Evolutionary conservation across 2,797 vertebrate species (phyloP), one percentile per base, ranked within the genome.

Genomic region (Diplodus puntazzo): DNA sequence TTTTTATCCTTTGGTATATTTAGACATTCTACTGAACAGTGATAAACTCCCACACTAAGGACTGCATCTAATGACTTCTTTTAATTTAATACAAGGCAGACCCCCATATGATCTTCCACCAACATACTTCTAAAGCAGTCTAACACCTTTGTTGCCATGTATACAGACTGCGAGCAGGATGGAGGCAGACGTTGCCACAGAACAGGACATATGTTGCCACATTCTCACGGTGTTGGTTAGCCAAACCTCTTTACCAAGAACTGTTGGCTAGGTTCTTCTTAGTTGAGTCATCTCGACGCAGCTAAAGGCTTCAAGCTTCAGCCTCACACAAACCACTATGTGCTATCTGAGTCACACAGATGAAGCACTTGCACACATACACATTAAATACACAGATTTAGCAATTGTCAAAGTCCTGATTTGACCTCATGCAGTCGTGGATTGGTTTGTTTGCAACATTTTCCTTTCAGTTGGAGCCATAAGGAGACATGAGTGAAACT

Each of bases 191-290:
- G 17, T 76, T 87, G 88, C 91, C 93, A 87, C 92, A 93, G 90
- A 89, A 91, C 83, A 88, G 88, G 82, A 91, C 90, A 89, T 63
- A 73, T 60, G 63, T 86, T 87, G 87, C 90, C 93, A 92, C 88
- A 93, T 90, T 92, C 92, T 88, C 93, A 93, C 87, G 69, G 85
- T 89, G 83, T 92, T 92, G 90, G 90, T 92, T 93, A 93, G 89
- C 89, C 87, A 91, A 92, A 91, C 81, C 87, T 91, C 82, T 39
- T 73, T 94, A 93, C 92, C 88, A 85, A 94, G 94, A 95, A 95
- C 81, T 82, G 80, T 82, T 93, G 85, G 90, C 81, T 85, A 80
- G 87, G 72, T 94, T 94, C 94, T 94, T 83, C 89, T 92, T 88
- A 93, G 85, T 91, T 89, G 92, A 94, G 90, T 95, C 93, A 95